Conservation (phyloP, 2,888 invertebrate species). For the Clivina fossor region DNA sequence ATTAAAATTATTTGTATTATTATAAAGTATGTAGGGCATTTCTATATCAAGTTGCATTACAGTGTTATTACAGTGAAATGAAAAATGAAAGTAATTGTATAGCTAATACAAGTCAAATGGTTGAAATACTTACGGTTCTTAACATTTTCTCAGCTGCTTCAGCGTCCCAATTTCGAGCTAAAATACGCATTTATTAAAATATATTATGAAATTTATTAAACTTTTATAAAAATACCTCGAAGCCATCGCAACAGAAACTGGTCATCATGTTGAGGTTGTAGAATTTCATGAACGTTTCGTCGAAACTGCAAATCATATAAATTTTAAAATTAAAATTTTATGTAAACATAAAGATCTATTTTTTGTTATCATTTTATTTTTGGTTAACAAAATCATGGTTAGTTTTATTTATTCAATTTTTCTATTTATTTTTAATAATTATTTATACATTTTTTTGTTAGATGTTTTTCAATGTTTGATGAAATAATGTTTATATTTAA, state of each 20-base stretch:
- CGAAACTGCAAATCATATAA: slow-evolving; percentile 67
- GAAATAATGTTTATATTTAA: too few species aligned
- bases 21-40: too few species aligned
- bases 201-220: neutral
- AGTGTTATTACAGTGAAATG: neutral
- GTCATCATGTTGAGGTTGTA: slow-evolving; percentile 74
- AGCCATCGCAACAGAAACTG: slow-evolving; percentile 80
- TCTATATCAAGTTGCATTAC: too few species aligned
- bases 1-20: too few species aligned
- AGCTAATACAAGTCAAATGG: too few species aligned
- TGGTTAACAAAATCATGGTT: too few species aligned
- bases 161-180: slow-evolving; percentile 84
- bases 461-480: neutral
- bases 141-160: slow-evolving; percentile 92
- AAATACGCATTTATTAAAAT: slow-evolving; percentile 46
- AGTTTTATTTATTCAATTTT: neutral
- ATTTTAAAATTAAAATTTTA: neutral
- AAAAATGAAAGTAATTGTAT: slow-evolving; percentile 13
- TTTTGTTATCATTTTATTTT: too few species aligned
- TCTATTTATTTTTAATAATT: neutral
- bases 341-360: too few species aligned
- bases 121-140: slow-evolving; percentile 78
- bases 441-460: neutral
- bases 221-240: slow-evolving; percentile 60
- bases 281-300: slow-evolving; percentile 66